Conservation (phyloP, 2,113 vertebrate genomes). For the Ptilonorhynchus violaceus region DNA sequence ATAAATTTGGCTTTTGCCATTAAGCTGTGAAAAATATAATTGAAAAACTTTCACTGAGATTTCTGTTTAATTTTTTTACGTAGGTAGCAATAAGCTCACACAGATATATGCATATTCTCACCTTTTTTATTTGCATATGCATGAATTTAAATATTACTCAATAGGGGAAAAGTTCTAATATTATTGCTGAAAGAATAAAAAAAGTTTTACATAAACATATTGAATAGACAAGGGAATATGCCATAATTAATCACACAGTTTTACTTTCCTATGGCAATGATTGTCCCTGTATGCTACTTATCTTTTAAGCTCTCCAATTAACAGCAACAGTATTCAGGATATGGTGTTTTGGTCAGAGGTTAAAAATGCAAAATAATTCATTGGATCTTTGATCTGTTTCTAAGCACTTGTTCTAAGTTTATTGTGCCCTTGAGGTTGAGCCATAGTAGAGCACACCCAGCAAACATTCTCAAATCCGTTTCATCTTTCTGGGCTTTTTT, state of each 20-base stretch:
- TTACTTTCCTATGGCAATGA: conserved; percentile 44
- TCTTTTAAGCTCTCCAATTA: conserved; percentile 64
- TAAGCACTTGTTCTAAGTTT: conserved; percentile 62
- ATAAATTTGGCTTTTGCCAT: not conserved
- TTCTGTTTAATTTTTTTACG: not conserved
- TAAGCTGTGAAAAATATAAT: not conserved
- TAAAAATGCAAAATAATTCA: conserved; percentile 72
- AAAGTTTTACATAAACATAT: conserved; percentile 38
- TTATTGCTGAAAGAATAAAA: conserved; percentile 31
- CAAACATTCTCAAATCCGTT: conserved; percentile 26
- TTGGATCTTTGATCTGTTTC: conserved; percentile 63
- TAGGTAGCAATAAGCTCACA: not conserved
- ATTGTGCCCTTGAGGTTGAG: conserved; percentile 55
- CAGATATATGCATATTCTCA: not conserved
- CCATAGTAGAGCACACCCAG: not conserved
- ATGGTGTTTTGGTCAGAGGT: conserved; percentile 67
- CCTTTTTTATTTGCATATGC: not conserved
- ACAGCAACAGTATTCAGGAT: conserved; percentile 44
- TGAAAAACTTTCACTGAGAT: not conserved
- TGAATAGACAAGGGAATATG: conserved; percentile 38
- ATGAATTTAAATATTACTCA: conserved; percentile 20
- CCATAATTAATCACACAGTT: conserved; percentile 50
- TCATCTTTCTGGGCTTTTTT: conserved; percentile 42
- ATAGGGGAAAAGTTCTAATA: not conserved
- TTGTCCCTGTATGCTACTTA: conserved; percentile 56